phyloP scores from a whole-genome alignment of 2,888 invertebrate species.

The Leptinotarsa rubiginosa region DNA sequence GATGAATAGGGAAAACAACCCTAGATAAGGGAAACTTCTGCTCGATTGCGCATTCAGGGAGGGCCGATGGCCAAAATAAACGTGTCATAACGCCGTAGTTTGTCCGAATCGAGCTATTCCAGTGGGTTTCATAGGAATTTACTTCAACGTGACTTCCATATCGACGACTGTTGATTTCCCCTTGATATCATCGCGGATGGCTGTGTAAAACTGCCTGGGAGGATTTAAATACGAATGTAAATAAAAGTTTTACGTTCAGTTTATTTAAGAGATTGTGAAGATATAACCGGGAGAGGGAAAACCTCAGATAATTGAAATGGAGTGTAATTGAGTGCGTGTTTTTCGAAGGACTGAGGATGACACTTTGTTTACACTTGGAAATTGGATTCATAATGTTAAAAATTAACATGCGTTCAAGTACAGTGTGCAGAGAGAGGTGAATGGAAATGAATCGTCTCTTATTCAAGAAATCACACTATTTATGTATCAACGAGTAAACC shows the following conservation, averaged over 20 bases:
- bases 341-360: too few relatives aligned
- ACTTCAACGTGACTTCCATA: not conserved
- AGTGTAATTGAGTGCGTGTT: too few relatives aligned
- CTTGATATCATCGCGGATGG: not conserved
- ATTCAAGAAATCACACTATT: too few relatives aligned
- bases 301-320: not conserved
- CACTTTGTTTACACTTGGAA: too few relatives aligned
- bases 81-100: not conserved
- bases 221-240: not conserved
- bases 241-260: not conserved
- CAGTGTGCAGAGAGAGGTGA: too few relatives aligned
- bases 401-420: too few relatives aligned
- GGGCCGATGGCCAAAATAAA: not conserved
- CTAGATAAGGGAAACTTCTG: not conserved
- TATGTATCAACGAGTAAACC: too few relatives aligned
- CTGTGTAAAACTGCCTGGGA: not conserved
- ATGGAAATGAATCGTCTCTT: too few relatives aligned
- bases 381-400: too few relatives aligned
- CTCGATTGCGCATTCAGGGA: not conserved
- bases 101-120: not conserved
- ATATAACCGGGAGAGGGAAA: not conserved
- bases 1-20: not conserved
- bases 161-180: not conserved
- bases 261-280: too few relatives aligned
- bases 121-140: not conserved